Conservation (phyloP, 2,113 vertebrate genomes). For the Gorsachius goisagi region DNA sequence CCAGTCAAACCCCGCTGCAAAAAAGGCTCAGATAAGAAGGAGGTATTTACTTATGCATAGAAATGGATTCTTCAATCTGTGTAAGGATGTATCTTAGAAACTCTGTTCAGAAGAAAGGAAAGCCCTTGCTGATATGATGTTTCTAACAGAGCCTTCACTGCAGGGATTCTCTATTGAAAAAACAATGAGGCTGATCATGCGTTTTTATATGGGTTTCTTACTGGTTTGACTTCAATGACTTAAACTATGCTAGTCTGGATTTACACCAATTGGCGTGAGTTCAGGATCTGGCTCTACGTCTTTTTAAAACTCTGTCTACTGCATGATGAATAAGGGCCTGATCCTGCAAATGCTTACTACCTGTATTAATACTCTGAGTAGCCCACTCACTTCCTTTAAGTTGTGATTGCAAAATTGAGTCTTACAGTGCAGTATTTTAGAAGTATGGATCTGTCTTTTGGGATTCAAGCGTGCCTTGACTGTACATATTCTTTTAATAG, state of each 20-base stretch:
- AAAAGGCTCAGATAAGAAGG: constrained; percentile 2
- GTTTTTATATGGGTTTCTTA: background rate
- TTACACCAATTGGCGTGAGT: background rate
- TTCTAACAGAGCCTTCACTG: constrained; percentile 23
- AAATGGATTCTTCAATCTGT: constrained; percentile 10
- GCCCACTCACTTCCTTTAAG: constrained; percentile 1
- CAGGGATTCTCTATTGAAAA: constrained; percentile 15
- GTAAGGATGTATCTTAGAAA: constrained; percentile 48
- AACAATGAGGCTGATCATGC: background rate
- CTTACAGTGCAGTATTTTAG: background rate
- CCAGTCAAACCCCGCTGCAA: background rate
- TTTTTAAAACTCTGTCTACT: background rate
- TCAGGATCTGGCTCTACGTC: background rate
- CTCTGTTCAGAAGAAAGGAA: constrained; percentile 35
- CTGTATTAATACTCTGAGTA: background rate
- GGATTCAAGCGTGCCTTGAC: background rate
- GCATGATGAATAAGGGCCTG: background rate
- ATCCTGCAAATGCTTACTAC: background rate
- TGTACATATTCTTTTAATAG: background rate
- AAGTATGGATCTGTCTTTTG: background rate
- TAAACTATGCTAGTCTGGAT: background rate
- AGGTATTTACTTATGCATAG: constrained; percentile 1
- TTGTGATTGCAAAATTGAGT: background rate
- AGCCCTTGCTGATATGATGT: background rate
- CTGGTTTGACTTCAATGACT: background rate